These are phyloP conservation scores for Pristiophorus japonicus DNA, from an alignment of 2,113 vertebrate species.

Conservation along the genomic window DNA sequence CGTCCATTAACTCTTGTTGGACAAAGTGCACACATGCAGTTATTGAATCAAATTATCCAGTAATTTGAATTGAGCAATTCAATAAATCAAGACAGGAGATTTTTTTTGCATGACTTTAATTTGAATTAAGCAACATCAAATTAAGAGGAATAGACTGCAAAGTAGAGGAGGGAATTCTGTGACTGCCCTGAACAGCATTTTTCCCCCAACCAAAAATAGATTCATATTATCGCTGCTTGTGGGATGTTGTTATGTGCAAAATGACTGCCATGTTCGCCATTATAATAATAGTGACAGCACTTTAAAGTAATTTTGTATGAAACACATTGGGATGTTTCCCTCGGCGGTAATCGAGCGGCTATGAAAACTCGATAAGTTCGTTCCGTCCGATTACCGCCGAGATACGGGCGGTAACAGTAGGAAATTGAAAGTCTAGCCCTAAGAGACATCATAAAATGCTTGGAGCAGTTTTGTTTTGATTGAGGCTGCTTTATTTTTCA, in stretches of 20 bases:
- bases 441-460: too few relatives aligned
- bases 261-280: not conserved
- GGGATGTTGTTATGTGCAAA: not conserved
- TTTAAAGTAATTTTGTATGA: not conserved
- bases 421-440: too few relatives aligned
- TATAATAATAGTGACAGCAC: not conserved
- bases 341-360: too few relatives aligned
- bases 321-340: not conserved
- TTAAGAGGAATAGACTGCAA: not conserved
- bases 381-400: too few relatives aligned
- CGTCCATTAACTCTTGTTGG: not conserved
- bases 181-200: not conserved
- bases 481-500: too few relatives aligned
- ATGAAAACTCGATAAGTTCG: too few relatives aligned
- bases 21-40: not conserved
- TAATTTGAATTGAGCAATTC: not conserved
- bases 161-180: not conserved
- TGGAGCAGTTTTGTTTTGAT: too few relatives aligned
- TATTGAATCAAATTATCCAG: not conserved
- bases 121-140: not conserved
- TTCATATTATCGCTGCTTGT: not conserved
- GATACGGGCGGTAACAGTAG: too few relatives aligned
- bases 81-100: not conserved
- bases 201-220: not conserved
- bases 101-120: not conserved